A percentile compares a stretch with the other conserved stretches of the same genome.
Conservation (phyloP, 2,113 vertebrate species). For the Tachuris rubrigastra region DNA sequence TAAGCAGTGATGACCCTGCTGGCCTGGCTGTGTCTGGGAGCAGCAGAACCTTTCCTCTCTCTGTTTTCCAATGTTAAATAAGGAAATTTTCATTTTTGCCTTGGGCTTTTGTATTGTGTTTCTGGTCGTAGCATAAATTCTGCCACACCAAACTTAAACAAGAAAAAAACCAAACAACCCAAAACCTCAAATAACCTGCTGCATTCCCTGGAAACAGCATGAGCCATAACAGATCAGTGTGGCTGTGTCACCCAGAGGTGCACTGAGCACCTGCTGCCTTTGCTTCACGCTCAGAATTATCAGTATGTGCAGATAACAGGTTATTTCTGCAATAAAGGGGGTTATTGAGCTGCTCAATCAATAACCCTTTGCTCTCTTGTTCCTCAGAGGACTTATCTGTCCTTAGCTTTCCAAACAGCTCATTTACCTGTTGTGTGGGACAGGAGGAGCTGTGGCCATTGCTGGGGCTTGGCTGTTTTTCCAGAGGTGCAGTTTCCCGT, state of each 20-base stretch:
- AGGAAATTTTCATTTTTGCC: neutral
- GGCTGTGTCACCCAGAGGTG: neutral
- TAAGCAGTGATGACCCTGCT: neutral
- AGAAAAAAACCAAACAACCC: neutral
- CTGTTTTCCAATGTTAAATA: neutral
- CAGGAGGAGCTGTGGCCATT: neutral
- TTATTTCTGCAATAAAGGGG: neutral
- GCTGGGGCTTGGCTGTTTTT: neutral
- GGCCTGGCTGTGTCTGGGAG: neutral
- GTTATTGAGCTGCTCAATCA: too few species aligned
- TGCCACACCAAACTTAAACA: neutral
- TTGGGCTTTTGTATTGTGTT: neutral
- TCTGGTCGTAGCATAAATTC: neutral
- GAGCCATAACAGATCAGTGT: neutral
- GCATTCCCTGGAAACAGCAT: neutral
- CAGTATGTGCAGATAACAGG: neutral
- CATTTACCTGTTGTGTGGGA: neutral
- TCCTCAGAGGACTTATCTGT: neutral
- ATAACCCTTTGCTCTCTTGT: neutral
- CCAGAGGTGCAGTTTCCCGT: neutral
- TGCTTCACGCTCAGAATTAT: neutral
- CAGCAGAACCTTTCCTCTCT: neutral
- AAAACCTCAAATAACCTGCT: neutral
- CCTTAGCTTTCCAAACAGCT: neutral
- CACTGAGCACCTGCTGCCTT: neutral